phyloP scores from a whole-genome alignment of 2,113 vertebrate genomes.

The Rhodinocichla rosea region DNA sequence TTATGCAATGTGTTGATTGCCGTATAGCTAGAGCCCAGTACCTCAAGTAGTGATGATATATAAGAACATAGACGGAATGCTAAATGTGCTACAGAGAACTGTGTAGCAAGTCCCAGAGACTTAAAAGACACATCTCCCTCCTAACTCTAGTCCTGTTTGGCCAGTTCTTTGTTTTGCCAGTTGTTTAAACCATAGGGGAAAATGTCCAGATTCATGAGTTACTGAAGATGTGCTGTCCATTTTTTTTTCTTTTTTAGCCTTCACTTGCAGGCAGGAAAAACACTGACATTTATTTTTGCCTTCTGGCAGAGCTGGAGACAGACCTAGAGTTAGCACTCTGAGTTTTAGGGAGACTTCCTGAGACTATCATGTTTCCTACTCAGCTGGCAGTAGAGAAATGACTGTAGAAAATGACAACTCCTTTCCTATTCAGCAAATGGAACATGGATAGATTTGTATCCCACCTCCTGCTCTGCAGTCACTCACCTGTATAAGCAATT shows the following conservation, averaged over 20 bases:
- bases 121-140: neutral
- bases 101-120: neutral
- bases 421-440: neutral
- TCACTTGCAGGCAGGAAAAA: neutral
- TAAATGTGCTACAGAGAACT: neutral
- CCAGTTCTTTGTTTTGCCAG: neutral
- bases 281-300: neutral
- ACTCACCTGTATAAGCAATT: neutral
- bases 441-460: neutral
- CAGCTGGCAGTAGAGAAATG: neutral
- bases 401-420: neutral
- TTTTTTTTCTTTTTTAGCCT: no score
- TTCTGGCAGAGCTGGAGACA: neutral
- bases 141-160: neutral
- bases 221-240: rapidly evolving
- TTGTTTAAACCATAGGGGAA: neutral
- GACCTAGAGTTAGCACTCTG: neutral
- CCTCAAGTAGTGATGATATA: neutral
- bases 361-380: rapidly evolving
- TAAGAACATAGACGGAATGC: neutral
- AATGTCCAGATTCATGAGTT: neutral
- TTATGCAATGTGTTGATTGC: neutral
- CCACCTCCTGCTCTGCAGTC: neutral
- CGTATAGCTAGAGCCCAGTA: neutral
- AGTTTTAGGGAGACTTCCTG: neutral